Base-by-base conservation (phyloP, 2,113 vertebrate species). In the Oreochromis niloticus region DNA sequence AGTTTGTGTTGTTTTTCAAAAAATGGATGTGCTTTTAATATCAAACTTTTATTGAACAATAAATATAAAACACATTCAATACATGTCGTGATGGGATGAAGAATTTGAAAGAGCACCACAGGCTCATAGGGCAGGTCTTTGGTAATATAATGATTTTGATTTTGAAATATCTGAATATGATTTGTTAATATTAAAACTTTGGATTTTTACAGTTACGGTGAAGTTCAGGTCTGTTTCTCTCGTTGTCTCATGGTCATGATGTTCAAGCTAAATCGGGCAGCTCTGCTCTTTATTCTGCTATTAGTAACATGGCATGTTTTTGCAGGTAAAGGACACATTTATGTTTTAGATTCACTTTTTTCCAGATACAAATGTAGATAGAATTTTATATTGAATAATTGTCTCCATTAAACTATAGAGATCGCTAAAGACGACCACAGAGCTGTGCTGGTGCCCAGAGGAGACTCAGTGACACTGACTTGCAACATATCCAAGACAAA, bases 301-400 rank as follows among this genome's bases (percentile, higher is more conserved):
- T 4, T 81, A 6, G 4, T 12, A 3, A 46, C 36, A 16, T 6
- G 11, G 11, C 43, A 24, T 3, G 22, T 48, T 52, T 66, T 27
- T 66, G 55, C 89, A 92, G 91, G 93, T 93, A 91, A 8, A 32
- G 41, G 55, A 6, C 9, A 78, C 3, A 12, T 80, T 36, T 86
- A 3, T 81, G 12, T 61, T 82, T 4, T 48, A 46, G 12, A 46
- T 50, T 14, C 1, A 4, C 7, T 8, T 50, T 30, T 54, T 11
- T n/a, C 9, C 54, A 46, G 7, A 68, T 24, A 1, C 10, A 3
- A 46, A 14, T 46, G 6, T 6, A 46, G 43, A 46, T 14, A 41
- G 4, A 41, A 4, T 36, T 80, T 39, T 3, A 13, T 17, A 34
- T 27, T 73, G 3, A 63, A 3, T 43, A 4, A n/a, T 17, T 48